phyloP scores from a whole-genome alignment of 2,113 vertebrate genomes.

The Cheirogaleus medius region DNA sequence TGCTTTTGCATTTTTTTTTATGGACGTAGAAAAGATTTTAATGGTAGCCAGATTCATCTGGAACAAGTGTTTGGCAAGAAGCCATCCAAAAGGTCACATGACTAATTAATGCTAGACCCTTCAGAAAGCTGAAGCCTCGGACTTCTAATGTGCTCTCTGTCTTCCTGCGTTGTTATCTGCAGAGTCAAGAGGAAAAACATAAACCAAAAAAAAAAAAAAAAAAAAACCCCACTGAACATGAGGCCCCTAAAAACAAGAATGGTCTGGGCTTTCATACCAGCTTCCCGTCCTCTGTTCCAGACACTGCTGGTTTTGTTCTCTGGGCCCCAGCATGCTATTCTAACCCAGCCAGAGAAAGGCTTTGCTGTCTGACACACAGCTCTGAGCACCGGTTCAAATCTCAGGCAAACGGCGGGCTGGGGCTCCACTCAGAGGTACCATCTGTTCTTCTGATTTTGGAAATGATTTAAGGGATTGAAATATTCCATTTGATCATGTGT shows the following conservation, averaged over 20 bases:
- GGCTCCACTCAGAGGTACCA: constrained; percentile 43
- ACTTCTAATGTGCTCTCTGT: not conserved
- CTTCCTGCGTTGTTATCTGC: not conserved
- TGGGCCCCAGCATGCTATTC: too few relatives aligned
- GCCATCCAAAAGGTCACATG: not conserved
- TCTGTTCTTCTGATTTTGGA: constrained; percentile 73
- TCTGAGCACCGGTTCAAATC: constrained; percentile 61
- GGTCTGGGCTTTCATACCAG: not conserved
- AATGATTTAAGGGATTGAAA: constrained; percentile 70
- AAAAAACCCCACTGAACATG: not conserved
- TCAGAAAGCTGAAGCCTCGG: not conserved
- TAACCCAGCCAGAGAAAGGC: not conserved
- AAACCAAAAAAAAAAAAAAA: not conserved
- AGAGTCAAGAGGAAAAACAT: not conserved
- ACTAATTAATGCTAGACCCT: not conserved
- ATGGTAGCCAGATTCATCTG: not conserved
- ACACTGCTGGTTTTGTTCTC: not conserved
- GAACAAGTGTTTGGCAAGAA: not conserved
- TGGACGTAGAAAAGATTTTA: not conserved
- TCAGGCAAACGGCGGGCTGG: constrained; percentile 60
- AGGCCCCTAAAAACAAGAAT: not conserved
- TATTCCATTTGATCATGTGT: constrained; percentile 38
- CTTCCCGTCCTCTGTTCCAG: not conserved
- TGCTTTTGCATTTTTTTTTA: not conserved
- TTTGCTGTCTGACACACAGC: constrained; percentile 15